A percentile compares a stretch with the other conserved stretches of the same genome.
Conservation (phyloP, 2,113 vertebrate genomes). For the Mustela nigripes region DNA sequence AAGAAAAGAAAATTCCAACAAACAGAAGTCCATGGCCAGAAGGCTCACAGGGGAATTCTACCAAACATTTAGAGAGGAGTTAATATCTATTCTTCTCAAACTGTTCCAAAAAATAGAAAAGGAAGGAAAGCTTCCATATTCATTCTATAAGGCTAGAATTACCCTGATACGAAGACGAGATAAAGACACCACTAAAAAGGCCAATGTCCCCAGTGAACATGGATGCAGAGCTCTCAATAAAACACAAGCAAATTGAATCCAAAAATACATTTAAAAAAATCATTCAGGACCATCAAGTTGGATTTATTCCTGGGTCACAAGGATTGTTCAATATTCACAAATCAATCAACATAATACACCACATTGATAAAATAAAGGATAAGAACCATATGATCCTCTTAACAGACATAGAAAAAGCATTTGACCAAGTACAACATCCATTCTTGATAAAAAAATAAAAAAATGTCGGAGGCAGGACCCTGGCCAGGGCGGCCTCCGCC, state of each 20-base stretch:
- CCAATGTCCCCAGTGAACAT: background rate
- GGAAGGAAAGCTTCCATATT: background rate
- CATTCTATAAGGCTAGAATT: background rate
- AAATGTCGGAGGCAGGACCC: too few species aligned
- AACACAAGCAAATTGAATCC: background rate
- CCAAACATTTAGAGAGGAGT: background rate
- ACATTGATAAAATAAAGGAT: background rate
- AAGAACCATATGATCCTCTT: background rate
- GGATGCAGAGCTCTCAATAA: background rate
- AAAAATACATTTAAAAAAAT: background rate
- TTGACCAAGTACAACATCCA: background rate
- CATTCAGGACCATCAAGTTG: background rate
- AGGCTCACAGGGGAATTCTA: background rate
- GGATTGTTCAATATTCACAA: background rate
- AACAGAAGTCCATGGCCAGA: background rate
- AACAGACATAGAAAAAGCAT: background rate
- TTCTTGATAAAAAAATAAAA: background rate
- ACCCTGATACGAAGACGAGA: background rate
- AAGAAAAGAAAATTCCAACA: background rate
- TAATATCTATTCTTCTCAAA: background rate
- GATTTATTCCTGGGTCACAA: background rate
- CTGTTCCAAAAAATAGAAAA: background rate
- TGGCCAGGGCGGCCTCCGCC: too few species aligned
- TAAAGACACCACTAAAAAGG: background rate
- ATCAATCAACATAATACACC: background rate